Conservation (phyloP, 2,797 vertebrate species). For the Picus viridis region DNA sequence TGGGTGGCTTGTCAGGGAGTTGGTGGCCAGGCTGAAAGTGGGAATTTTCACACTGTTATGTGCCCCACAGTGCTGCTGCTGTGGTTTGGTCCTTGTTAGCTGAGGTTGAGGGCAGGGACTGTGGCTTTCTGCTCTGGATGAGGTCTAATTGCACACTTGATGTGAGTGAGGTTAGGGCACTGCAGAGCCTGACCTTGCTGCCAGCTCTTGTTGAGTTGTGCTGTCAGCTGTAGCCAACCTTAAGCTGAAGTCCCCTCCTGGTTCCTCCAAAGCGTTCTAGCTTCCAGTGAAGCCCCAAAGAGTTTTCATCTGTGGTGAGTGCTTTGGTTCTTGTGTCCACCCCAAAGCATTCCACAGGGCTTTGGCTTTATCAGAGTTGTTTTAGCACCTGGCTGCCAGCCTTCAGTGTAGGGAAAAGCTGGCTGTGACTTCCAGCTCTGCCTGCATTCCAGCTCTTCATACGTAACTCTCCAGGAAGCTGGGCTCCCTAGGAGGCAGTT, state of each 20-base stretch:
- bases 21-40: background rate
- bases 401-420: background rate
- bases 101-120: background rate
- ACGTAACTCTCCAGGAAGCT: background rate
- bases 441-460: background rate
- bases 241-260: background rate
- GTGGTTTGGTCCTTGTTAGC: background rate
- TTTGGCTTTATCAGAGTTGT: background rate
- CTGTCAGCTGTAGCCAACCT: background rate
- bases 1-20: fast-evolving
- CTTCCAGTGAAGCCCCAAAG: background rate
- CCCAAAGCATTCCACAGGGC: background rate
- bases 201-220: background rate
- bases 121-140: background rate
- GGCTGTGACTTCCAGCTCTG: background rate
- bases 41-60: background rate
- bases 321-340: background rate
- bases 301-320: fast-evolving
- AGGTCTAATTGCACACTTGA: background rate
- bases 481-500: background rate
- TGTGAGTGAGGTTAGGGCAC: background rate
- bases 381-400: background rate
- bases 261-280: fast-evolving
- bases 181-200: background rate
- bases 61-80: background rate